Base-by-base conservation (phyloP, 2,888 invertebrate species). In the Sesamia inferens region DNA sequence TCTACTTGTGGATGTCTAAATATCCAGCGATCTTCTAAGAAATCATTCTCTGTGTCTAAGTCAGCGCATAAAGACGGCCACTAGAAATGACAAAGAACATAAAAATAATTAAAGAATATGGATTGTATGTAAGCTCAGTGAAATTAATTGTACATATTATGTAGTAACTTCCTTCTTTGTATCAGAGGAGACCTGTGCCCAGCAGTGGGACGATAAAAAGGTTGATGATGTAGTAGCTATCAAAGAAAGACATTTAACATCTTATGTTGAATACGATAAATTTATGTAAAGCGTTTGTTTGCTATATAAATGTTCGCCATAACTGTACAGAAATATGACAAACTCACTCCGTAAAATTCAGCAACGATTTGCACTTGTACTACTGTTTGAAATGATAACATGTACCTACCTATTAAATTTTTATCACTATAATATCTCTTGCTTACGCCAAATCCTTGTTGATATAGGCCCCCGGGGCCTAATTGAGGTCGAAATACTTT, bases 1-100 rank as follows among this genome's bases (percentile, higher is more conserved):
- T 88, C 88, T 1, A 83, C 82, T 59, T 84, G 89, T 16, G 83
- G 80, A 68, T 90, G 83, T 55, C 91, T 86, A 74, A 87, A 91
- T 68, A 88, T 81, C 92, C 91, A 92, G 7, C 88, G 89, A 7
- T 93, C 93, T 68, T 92, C 92, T 4, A 86, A 75, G 11, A 90
- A 68, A 5, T 93, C 92, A 2, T 86, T 76, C 0, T 91, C 92
- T 24, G 88, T 54, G 3, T 90, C 90, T 19, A 90, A 24, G 2
- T 88, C 87, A 39, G 82, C 57, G 71, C 87, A 85, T 55, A 81
- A 83, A 74, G 88, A 84, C 54, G 90, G 87, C 79, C 84, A 89
- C 94, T 94, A 64, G 6, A 84, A 84, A 81, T 16, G 44, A 65
- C 7, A 47, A 39, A 69, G 0, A 3, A 19, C 0, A 74, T n/a